Evolutionary conservation across 2,113 vertebrate species (phyloP).

Genomic region (Semnornis frantzii): DNA sequence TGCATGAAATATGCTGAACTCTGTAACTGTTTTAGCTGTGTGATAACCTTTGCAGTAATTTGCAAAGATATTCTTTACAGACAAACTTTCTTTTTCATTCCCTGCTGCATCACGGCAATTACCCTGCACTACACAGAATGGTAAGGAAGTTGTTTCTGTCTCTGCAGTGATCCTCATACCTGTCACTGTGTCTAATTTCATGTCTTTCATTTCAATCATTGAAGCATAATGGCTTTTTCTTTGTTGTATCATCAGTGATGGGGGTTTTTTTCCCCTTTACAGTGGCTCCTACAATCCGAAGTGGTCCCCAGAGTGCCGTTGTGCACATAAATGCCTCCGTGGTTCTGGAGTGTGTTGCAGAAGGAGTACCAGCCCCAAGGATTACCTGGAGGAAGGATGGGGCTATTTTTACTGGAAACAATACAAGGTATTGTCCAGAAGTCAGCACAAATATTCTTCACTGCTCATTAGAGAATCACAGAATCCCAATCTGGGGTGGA

Average conservation of each 20-base stretch:
- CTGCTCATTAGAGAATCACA: background rate
- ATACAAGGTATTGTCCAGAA: slow-evolving; percentile 73
- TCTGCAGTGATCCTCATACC: background rate
- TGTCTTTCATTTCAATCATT: background rate
- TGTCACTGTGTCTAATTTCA: background rate
- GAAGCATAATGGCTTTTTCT: background rate
- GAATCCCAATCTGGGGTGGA: no score
- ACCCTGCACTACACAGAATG: background rate
- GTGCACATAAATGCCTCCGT: slow-evolving; percentile 78
- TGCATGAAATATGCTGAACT: background rate
- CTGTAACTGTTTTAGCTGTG: background rate
- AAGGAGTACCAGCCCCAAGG: slow-evolving; percentile 86
- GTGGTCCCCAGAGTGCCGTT: slow-evolving; percentile 72
- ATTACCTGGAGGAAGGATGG: slow-evolving; percentile 96
- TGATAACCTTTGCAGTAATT: background rate
- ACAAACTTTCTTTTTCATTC: slow-evolving; percentile 22
- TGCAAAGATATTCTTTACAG: slow-evolving; percentile 43
- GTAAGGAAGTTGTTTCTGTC: slow-evolving; percentile 26
- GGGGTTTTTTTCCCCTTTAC: background rate
- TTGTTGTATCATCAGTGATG: background rate
- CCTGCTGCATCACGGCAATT: background rate
- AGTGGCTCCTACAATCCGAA: slow-evolving; percentile 89
- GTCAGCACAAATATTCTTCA: background rate
- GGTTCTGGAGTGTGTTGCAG: slow-evolving; percentile 84
- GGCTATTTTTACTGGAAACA: slow-evolving; percentile 80